These are phyloP conservation scores for Parambassis ranga DNA, from an alignment of 2,797 vertebrate genomes.

Conservation along the genomic window DNA sequence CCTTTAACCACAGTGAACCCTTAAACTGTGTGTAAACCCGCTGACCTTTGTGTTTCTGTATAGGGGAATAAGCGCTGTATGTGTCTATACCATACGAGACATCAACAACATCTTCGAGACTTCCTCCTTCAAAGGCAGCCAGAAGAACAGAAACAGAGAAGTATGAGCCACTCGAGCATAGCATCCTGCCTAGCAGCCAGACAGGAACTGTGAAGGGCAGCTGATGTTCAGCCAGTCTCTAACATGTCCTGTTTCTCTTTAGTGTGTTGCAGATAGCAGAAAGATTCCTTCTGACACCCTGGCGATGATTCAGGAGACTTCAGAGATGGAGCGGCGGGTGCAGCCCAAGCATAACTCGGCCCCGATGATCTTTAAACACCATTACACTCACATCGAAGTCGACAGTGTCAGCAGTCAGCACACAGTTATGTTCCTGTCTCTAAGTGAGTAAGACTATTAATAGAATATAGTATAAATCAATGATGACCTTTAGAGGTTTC, in stretches of 20 bases:
- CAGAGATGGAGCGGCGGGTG: slow-evolving; percentile 65
- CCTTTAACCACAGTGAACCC: too few relatives aligned
- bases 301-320: slow-evolving; percentile 1
- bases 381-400: slow-evolving; percentile 70
- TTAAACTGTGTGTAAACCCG: neutral
- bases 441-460: slow-evolving; percentile 61
- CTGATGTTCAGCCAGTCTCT: too few relatives aligned
- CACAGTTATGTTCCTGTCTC: slow-evolving; percentile 65
- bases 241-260: neutral
- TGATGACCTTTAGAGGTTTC: too few relatives aligned
- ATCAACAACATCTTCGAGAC: slow-evolving; percentile 53
- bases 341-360: slow-evolving; percentile 17
- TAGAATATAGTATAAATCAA: too few relatives aligned
- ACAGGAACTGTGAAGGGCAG: too few relatives aligned
- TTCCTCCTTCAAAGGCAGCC: slow-evolving; percentile 30
- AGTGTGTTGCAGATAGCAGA: slow-evolving; percentile 65
- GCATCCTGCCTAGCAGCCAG: too few relatives aligned
- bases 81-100: slow-evolving; percentile 65
- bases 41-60: slow-evolving; percentile 23
- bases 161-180: too few relatives aligned
- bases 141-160: neutral
- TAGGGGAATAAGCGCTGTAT: slow-evolving; percentile 78
- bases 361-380: slow-evolving; percentile 56
- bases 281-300: fast-evolving
- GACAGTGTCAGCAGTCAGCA: slow-evolving; percentile 7